Percentiles rank a stretch among this genome's conserved stretches.
These are phyloP conservation scores for Papilio glaucus DNA, from an alignment of 1,140 invertebrate genomes.

Conservation along the genomic window DNA sequence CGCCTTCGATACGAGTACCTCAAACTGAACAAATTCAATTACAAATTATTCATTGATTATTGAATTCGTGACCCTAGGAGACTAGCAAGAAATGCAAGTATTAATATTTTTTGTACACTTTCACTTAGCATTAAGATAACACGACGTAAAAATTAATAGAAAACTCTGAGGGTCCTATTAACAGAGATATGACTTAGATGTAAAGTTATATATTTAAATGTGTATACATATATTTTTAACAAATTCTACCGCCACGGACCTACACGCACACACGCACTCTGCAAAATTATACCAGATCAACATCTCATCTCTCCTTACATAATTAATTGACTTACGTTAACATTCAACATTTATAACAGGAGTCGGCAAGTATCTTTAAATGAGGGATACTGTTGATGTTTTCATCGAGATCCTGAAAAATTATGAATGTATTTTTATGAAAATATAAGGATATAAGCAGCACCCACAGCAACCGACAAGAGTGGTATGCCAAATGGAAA, in stretches of 20 bases:
- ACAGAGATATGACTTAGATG: conserved; percentile 79
- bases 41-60: conserved; percentile 54
- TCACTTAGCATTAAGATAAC: conserved; percentile 80
- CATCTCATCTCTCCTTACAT: conserved; percentile 11
- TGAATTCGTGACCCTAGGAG: conserved; percentile 78
- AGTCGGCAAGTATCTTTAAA: no score
- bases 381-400: no score
- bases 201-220: conserved; percentile 40
- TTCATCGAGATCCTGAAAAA: no score
- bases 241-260: conserved; percentile 46
- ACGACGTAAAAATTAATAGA: conserved; percentile 77
- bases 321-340: conserved; percentile 26
- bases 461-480: no score
- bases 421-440: no score
- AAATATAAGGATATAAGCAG: no score
- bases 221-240: conserved; percentile 44
- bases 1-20: conserved; percentile 35
- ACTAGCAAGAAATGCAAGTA: conserved; percentile 81
- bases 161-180: conserved; percentile 66
- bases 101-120: conserved; percentile 79
- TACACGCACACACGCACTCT: conserved; percentile 35
- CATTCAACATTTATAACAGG: no score
- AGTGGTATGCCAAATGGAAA: no score
- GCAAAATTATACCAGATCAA: conserved; percentile 47
- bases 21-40: conserved; percentile 41